Evolutionary conservation across 2,797 vertebrate species (phyloP).

Genomic region (Dendrocincla tyrannina): DNA sequence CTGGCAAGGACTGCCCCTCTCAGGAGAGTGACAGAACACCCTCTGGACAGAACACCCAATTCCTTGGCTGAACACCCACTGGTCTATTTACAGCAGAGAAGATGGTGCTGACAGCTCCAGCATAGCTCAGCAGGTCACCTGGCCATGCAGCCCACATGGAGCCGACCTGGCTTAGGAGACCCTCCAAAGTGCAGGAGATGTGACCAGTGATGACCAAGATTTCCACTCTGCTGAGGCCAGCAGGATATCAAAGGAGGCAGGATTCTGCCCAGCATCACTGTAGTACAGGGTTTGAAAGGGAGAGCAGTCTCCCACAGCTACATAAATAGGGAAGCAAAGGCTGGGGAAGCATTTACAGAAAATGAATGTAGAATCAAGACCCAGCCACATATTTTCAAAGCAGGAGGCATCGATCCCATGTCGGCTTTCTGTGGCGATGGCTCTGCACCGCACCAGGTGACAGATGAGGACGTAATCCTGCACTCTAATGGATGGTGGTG

Average conservation of each 20-base stretch:
- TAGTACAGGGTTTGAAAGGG: not conserved
- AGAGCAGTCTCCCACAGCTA: not conserved
- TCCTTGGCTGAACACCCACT: not conserved
- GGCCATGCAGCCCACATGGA: not conserved
- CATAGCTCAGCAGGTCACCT: not conserved
- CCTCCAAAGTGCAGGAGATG: not conserved
- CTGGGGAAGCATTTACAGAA: conserved; percentile 29
- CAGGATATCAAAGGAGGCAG: not conserved
- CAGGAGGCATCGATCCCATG: not conserved
- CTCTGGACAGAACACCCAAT: not conserved
- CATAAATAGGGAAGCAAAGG: not conserved
- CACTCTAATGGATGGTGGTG: not conserved
- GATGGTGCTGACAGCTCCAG: not conserved
- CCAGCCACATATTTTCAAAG: conserved; percentile 15
- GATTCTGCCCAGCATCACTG: not conserved
- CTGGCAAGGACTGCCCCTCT: not conserved
- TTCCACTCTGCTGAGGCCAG: not conserved
- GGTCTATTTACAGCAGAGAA: not conserved
- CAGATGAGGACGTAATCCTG: not conserved
- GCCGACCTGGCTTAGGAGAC: not conserved
- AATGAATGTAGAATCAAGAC: conserved; percentile 42
- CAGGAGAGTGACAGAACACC: not conserved
- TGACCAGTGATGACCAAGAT: not conserved
- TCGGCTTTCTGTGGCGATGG: not conserved
- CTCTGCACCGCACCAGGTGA: not conserved